Conservation (phyloP, 2,113 vertebrate species). For the Heterochromis multidens region DNA sequence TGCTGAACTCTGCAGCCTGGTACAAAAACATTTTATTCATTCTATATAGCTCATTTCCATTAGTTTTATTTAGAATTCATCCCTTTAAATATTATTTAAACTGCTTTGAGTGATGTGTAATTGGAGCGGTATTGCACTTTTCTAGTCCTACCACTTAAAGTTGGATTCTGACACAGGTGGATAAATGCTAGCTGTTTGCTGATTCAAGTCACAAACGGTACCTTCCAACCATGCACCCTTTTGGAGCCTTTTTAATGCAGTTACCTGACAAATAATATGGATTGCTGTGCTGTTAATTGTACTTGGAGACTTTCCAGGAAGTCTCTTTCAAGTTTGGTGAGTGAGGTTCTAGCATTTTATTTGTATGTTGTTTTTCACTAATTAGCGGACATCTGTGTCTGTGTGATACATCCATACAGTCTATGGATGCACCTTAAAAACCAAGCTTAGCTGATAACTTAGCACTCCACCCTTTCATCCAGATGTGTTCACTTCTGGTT, state of each 20-base stretch:
- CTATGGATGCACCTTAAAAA: not conserved
- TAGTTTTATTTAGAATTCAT: not conserved
- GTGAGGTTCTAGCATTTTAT: not conserved
- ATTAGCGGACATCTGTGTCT: not conserved
- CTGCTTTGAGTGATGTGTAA: not conserved
- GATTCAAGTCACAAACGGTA: not conserved
- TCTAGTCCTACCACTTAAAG: not conserved
- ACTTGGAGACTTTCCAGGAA: not conserved
- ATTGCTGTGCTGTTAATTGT: not conserved
- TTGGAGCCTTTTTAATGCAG: not conserved
- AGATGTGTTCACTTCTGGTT: not conserved
- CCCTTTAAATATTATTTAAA: not conserved
- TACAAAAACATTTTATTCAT: not conserved
- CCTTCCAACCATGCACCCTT: not conserved
- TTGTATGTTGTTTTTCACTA: not conserved
- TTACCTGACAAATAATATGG: not conserved
- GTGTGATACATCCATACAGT: not conserved
- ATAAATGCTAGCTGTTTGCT: not conserved
- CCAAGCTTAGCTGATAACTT: not conserved
- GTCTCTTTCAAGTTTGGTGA: not conserved
- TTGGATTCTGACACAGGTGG: not conserved
- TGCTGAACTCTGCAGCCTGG: not conserved
- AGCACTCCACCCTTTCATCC: not conserved
- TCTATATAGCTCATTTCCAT: accelerated
- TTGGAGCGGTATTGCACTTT: not conserved